Conservation (phyloP, 2,888 invertebrate species). For the Catocala nupta region DNA sequence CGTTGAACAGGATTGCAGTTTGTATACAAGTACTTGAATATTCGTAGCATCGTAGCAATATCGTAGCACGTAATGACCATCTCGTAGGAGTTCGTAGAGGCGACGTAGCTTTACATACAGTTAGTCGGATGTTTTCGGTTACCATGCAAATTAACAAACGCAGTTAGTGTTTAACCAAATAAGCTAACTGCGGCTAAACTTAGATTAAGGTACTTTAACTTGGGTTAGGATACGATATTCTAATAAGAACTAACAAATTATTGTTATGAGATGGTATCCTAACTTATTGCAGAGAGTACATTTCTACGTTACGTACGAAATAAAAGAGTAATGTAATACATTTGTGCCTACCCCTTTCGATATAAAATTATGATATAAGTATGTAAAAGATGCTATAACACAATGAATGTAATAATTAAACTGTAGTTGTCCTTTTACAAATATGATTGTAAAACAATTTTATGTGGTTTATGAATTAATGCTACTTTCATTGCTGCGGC, state of each 20-base stretch:
- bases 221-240: too few species aligned
- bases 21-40: conserved; percentile 27
- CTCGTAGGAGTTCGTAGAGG: conserved; percentile 30
- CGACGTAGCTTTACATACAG: conserved; percentile 19
- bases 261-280: too few species aligned
- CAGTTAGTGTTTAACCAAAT: conserved; percentile 26
- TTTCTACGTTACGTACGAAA: too few species aligned
- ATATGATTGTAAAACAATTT: background rate
- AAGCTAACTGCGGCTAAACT: background rate
- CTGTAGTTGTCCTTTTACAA: too few species aligned
- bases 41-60: conserved; percentile 32
- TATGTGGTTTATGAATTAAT: background rate
- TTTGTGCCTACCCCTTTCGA: too few species aligned
- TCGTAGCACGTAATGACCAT: conserved; percentile 41
- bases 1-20: background rate
- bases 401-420: too few species aligned
- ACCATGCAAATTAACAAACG: conserved; percentile 37
- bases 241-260: too few species aligned
- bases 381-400: too few species aligned
- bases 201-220: background rate
- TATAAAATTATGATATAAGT: too few species aligned
- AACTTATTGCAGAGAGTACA: too few species aligned
- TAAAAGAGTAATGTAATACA: too few species aligned
- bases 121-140: conserved; percentile 34
- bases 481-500: background rate